Conservation (phyloP, 2,888 invertebrate genomes). For the Heliconius aoede region DNA sequence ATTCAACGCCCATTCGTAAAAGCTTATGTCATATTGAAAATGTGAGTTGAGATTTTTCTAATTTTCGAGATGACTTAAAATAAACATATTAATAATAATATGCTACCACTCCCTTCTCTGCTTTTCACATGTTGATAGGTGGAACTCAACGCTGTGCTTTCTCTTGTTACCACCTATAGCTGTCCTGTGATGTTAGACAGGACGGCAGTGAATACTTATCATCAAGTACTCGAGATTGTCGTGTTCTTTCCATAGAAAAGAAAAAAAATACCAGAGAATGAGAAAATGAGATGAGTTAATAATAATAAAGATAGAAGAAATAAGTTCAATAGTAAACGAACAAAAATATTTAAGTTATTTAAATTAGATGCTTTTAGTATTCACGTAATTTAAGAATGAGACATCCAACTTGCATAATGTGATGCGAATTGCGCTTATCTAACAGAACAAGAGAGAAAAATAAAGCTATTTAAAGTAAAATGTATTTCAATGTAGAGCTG, state of each 20-base stretch:
- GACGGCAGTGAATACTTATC: too few species aligned
- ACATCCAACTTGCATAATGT: slow-evolving; percentile 7
- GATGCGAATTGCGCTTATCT: neutral
- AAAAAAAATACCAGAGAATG: too few species aligned
- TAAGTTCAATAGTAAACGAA: neutral
- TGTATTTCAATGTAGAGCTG: neutral
- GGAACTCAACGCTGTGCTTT: neutral
- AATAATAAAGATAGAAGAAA: too few species aligned
- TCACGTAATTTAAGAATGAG: neutral
- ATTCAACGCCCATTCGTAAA: neutral
- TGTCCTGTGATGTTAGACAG: too few species aligned
- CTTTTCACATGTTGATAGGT: neutral
- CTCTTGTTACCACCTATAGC: too few species aligned
- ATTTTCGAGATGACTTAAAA: neutral
- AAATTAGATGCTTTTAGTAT: neutral
- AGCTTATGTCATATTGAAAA: neutral
- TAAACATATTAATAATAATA: neutral
- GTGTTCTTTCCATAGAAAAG: too few species aligned
- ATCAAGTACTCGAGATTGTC: too few species aligned
- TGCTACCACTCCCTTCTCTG: neutral
- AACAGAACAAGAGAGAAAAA: neutral
- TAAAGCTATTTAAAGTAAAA: neutral
- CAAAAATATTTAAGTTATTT: neutral
- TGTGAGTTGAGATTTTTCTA: neutral
- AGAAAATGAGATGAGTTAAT: too few species aligned